Conservation (phyloP, 2,888 invertebrate species). For the Sphinx pinastri region DNA sequence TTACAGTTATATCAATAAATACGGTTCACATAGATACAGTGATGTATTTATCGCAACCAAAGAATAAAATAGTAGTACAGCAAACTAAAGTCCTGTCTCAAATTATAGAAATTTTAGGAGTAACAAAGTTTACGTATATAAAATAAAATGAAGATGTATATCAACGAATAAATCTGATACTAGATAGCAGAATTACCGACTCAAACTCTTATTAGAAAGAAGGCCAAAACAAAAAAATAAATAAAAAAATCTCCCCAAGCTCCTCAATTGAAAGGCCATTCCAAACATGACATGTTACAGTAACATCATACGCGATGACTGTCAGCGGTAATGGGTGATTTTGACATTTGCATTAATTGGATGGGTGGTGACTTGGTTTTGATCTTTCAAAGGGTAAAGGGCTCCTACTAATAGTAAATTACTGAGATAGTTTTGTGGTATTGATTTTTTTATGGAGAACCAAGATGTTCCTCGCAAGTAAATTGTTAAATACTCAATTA, state of each 20-base stretch:
- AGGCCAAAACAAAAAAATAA: neutral
- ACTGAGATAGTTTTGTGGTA: slow-evolving; percentile 3
- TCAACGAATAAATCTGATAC: no score
- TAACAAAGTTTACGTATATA: no score
- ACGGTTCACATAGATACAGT: no score
- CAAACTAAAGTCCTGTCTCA: no score
- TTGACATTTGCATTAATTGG: slow-evolving; percentile 25
- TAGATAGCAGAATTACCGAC: no score
- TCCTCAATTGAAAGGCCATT: slow-evolving; percentile 16
- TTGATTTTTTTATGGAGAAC: slow-evolving; percentile 12
- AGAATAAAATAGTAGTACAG: no score
- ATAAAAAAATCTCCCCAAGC: neutral
- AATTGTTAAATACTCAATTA: neutral
- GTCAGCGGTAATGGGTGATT: slow-evolving; percentile 18
- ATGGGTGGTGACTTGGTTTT: slow-evolving; percentile 23
- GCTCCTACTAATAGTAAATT: slow-evolving; percentile 16
- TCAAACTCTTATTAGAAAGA: no score
- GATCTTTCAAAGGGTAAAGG: slow-evolving; percentile 17
- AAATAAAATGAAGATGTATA: no score
- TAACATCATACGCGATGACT: slow-evolving; percentile 17
- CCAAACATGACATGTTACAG: slow-evolving; percentile 6
- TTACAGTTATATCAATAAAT: no score
- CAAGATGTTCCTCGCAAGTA: neutral
- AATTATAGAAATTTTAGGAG: no score
- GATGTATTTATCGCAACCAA: no score